Evolutionary conservation across 2,113 vertebrate genomes (phyloP).

Genomic region (Elachura formosa): DNA sequence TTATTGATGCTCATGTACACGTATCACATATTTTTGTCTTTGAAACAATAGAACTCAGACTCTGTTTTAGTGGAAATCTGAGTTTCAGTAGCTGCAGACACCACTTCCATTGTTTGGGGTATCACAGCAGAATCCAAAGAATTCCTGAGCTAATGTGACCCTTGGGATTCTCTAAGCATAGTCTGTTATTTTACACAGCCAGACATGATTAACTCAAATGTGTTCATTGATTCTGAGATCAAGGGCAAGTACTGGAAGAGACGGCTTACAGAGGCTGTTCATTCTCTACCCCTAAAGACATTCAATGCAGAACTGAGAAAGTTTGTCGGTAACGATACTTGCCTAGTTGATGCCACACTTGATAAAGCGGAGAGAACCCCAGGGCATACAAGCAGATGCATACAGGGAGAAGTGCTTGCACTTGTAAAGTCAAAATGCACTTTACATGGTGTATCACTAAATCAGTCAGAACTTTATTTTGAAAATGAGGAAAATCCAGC

Average conservation of each 20-base stretch:
- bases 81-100: not conserved
- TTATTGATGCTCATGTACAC: not conserved
- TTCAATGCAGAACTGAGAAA: not conserved
- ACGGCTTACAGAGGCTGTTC: not conserved
- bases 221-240: not conserved
- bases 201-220: not conserved
- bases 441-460: not conserved
- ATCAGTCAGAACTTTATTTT: not conserved
- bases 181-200: not conserved
- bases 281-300: not conserved
- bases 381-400: not conserved
- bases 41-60: not conserved
- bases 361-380: not conserved
- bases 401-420: not conserved
- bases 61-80: not conserved
- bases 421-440: not conserved
- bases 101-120: not conserved
- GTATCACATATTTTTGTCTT: not conserved
- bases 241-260: not conserved
- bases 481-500: not conserved
- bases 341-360: not conserved
- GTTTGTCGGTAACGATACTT: not conserved
- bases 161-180: not conserved
- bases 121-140: not conserved
- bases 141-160: not conserved